phyloP scores from a whole-genome alignment of 2,888 invertebrate genomes.

The Diarsia mendica region DNA sequence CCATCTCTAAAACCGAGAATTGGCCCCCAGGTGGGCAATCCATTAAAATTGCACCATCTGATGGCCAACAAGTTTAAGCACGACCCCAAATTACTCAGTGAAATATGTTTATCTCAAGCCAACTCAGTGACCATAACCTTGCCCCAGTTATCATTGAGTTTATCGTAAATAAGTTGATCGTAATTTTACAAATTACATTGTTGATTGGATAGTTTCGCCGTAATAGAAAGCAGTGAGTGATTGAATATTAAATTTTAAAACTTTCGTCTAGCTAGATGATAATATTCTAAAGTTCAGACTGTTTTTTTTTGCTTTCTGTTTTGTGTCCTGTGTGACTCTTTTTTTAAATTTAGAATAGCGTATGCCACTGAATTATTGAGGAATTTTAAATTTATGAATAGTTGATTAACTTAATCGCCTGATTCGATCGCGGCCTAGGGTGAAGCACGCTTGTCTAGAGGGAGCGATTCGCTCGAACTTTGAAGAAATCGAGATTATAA shows the following conservation, averaged over 20 bases:
- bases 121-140: conserved; percentile 40
- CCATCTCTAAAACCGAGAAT: too few species aligned
- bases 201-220: neutral
- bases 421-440: neutral
- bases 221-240: neutral
- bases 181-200: neutral
- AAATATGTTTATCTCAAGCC: conserved; percentile 23
- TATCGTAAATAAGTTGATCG: neutral
- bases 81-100: conserved; percentile 13
- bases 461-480: neutral
- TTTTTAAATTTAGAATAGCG: neutral
- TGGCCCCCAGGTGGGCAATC: neutral
- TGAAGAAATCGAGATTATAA: neutral
- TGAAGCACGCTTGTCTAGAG: neutral
- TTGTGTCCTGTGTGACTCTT: neutral
- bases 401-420: too few species aligned
- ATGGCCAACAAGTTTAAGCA: conserved; percentile 35
- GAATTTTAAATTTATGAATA: too few species aligned
- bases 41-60: conserved; percentile 1
- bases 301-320: neutral
- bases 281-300: neutral
- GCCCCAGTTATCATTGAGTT: conserved; percentile 6
- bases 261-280: neutral
- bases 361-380: neutral
- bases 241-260: too few species aligned